Percentiles rank a stretch among this genome's conserved stretches.
Conservation (phyloP, 2,797 vertebrate genomes). For the Cichlasoma orientale region DNA sequence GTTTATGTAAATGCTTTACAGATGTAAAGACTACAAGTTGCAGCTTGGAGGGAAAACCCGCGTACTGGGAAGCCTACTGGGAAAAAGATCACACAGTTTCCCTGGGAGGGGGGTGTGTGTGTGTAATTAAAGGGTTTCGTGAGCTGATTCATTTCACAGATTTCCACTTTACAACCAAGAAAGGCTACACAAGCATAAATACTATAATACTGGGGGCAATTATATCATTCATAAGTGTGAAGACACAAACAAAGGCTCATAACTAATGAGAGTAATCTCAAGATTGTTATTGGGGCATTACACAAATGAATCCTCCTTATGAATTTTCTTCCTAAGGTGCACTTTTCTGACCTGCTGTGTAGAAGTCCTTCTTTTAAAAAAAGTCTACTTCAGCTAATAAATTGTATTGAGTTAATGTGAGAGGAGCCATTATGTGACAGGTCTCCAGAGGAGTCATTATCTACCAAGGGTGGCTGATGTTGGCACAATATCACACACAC, state of each 20-base stretch:
- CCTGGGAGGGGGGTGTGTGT: no score
- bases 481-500: constrained; percentile 39
- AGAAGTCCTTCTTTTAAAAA: background rate
- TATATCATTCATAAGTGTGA: background rate
- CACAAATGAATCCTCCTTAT: background rate
- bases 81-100: background rate
- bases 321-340: background rate
- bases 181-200: background rate
- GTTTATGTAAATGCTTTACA: background rate
- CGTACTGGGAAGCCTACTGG: background rate
- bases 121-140: background rate
- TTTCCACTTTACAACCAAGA: background rate
- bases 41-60: background rate
- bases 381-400: background rate
- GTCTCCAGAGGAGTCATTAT: constrained; percentile 54
- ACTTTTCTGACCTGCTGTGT: constrained; percentile 2
- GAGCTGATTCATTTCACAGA: background rate
- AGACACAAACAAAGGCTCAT: background rate
- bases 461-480: constrained; percentile 33
- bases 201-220: background rate
- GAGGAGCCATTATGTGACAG: constrained; percentile 14
- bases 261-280: background rate
- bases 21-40: background rate
- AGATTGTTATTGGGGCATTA: background rate
- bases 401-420: constrained; percentile 29